Base-by-base conservation (phyloP, 2,888 invertebrate species). In the Mellilla xanthometata region DNA sequence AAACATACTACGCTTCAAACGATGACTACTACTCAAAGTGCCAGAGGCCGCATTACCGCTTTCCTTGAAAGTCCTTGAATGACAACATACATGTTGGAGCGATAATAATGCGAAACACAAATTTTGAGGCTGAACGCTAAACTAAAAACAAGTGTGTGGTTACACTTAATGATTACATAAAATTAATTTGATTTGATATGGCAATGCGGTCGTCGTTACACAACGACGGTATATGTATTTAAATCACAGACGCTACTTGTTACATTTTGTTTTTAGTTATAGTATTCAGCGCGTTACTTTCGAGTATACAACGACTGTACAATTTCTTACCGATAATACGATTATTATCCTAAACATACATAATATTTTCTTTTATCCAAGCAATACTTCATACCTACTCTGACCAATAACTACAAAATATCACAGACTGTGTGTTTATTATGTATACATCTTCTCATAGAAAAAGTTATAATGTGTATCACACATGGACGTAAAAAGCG, bases 371-470 rank as follows among this genome's bases (percentile, higher is more conserved):
- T 81, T 48, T 83, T 83, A 81, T 76, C 76, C 88, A 89, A 87
- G 86, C 85, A 85, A 83, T 82, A 86, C 86, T 81, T 81, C 83
- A 83, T 79, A 80, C 75, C 86, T 83, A 84, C 75, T 84, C 73
- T 81, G 86, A 77, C 80, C 88, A 84, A 87, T 86, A 84, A 87
- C 85, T 88, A 89, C 87, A 88, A 89, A 88, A 89, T 89, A 89
- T 89, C 89, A 89, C 89, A 89, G 89, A 88, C 88, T 79, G 85
- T 83, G 82, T 88, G 80, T 88, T 88, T 86, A 87, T 87, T 87
- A 88, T 89, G 89, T 88, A 88, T 88, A 88, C 86, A 86, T 89
- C 79, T 84, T 87, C 87, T 89, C 85, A 81, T 88, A 89, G 87
- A 88, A 87, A 58, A 86, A 86, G 77, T 85, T 61, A 63, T 82